Conservation (phyloP, 2,797 vertebrate genomes). For the Pangasius sanitwongsei region DNA sequence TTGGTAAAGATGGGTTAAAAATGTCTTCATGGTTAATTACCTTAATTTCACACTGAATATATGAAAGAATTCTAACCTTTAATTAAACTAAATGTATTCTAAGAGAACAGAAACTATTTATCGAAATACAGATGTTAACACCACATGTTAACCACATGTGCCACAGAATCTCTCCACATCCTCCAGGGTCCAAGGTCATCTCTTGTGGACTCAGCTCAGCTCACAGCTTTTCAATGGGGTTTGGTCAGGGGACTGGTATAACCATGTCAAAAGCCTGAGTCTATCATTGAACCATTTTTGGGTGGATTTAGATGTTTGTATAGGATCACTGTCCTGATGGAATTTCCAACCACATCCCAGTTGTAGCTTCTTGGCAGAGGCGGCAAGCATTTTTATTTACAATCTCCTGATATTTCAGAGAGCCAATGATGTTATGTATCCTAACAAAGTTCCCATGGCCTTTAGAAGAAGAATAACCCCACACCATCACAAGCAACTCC, state of each 20-base stretch:
- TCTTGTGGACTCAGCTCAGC: background rate
- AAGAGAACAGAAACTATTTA: background rate
- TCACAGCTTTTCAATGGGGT: background rate
- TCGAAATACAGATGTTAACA: background rate
- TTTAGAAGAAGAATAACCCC: background rate
- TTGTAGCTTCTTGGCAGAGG: background rate
- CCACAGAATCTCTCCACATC: background rate
- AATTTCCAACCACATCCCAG: background rate
- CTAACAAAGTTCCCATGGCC: background rate
- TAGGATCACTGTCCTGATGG: background rate
- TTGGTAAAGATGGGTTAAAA: background rate
- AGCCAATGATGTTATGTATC: background rate
- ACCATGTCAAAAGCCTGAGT: background rate
- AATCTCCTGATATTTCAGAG: background rate
- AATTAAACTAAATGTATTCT: background rate
- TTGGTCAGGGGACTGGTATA: background rate
- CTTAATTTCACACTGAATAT: background rate
- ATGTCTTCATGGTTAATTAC: background rate
- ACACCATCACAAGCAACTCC: background rate
- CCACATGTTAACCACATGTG: background rate
- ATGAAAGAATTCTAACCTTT: background rate
- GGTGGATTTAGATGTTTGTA: background rate
- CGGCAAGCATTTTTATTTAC: background rate
- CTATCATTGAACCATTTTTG: background rate
- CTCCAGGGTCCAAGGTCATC: background rate